phyloP scores from a whole-genome alignment of 2,113 vertebrate genomes.

The Saguinus midas region DNA sequence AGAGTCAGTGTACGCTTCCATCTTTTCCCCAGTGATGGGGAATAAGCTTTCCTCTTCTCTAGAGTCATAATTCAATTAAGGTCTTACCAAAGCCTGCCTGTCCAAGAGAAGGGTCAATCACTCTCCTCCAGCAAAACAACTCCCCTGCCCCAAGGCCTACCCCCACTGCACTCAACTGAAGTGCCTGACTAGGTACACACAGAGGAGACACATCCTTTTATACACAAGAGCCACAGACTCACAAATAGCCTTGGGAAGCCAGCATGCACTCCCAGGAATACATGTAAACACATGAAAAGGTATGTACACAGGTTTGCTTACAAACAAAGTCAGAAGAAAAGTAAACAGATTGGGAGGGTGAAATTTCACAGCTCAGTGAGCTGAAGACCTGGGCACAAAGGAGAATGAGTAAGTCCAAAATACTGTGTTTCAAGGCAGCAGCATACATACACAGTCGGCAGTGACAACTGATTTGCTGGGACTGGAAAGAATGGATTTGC shows the following conservation, averaged over 20 bases:
- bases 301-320: constrained; percentile 34
- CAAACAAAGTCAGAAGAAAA: constrained; percentile 45
- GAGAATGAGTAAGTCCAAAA: constrained; percentile 12
- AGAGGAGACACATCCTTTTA: constrained; percentile 27
- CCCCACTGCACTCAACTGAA: background rate
- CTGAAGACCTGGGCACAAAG: constrained; percentile 41
- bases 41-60: background rate
- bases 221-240: background rate
- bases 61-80: constrained; percentile 27
- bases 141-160: background rate
- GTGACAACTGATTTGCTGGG: constrained; percentile 7
- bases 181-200: background rate
- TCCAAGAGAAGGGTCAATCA: background rate
- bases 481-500: constrained; percentile 26
- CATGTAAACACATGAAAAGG: constrained; percentile 53
- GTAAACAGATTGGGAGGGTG: constrained; percentile 19
- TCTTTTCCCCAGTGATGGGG: background rate
- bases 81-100: background rate
- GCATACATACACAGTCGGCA: background rate
- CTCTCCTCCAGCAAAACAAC: background rate
- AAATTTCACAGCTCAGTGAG: constrained; percentile 58
- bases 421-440: constrained; percentile 16
- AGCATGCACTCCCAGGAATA: constrained; percentile 36
- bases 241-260: background rate
- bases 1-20: background rate